Evolutionary conservation across 2,797 vertebrate species (phyloP).

Genomic region (Clamator glandarius): DNA sequence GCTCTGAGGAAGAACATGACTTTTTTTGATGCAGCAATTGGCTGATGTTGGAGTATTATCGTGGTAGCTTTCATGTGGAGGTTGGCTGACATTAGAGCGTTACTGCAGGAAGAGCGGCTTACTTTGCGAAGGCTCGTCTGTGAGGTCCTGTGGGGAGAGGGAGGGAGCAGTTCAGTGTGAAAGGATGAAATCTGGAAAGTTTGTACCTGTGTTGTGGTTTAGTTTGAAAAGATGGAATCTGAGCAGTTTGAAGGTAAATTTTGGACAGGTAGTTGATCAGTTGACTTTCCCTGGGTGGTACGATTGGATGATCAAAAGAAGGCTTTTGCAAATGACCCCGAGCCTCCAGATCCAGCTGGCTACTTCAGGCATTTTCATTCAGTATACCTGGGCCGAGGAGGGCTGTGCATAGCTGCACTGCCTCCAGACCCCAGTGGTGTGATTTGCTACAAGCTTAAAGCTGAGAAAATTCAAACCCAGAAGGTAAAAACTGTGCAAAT

Average conservation of each 20-base stretch:
- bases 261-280: background rate
- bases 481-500: background rate
- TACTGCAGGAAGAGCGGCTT: background rate
- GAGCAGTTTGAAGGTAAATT: background rate
- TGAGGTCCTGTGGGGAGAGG: background rate
- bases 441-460: background rate
- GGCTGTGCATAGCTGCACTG: background rate
- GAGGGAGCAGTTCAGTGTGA: background rate
- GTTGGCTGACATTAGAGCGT: background rate
- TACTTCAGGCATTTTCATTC: background rate
- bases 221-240: background rate
- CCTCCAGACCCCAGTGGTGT: background rate
- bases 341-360: background rate
- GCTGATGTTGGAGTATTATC: background rate
- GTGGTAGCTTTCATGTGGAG: background rate
- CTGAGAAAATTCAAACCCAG: background rate
- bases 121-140: background rate
- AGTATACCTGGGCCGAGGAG: background rate
- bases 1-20: background rate
- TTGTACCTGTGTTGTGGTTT: background rate
- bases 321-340: background rate
- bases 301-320: background rate
- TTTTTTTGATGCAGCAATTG: background rate
- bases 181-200: background rate
- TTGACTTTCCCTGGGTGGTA: background rate